A percentile compares a stretch with the other conserved stretches of the same genome.
These are phyloP conservation scores for Phenacoccus solenopsis DNA, from an alignment of 1,140 invertebrate species.

Conservation along the genomic window DNA sequence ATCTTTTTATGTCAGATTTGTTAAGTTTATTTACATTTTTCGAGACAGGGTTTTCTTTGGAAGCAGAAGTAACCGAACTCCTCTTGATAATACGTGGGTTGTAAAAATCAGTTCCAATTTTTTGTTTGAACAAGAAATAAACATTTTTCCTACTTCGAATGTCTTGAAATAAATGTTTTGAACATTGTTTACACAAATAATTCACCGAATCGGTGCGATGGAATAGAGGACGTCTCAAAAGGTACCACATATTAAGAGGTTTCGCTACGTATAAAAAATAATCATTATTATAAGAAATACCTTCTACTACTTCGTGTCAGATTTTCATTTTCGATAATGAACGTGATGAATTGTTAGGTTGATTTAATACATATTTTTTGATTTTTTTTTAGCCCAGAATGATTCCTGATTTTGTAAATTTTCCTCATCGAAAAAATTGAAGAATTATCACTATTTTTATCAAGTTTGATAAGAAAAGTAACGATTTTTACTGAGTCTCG, in stretches of 20 bases:
- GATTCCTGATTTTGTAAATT: too few relatives aligned
- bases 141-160: background rate
- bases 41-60: background rate
- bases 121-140: background rate
- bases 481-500: too few relatives aligned
- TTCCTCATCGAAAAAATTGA: too few relatives aligned
- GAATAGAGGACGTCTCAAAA: background rate
- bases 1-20: background rate
- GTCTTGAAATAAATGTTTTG: background rate
- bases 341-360: too few relatives aligned
- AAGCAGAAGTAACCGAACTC: background rate
- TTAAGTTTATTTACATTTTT: background rate
- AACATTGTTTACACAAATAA: background rate
- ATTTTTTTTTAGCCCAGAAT: too few relatives aligned
- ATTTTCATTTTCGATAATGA: too few relatives aligned
- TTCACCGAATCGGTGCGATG: background rate
- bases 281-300: too few relatives aligned
- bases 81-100: background rate
- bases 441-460: too few relatives aligned
- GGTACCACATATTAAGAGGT: conserved; percentile 6
- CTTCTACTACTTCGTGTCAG: too few relatives aligned
- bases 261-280: too few relatives aligned
- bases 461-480: too few relatives aligned
- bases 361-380: too few relatives aligned
- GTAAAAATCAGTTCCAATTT: background rate